A percentile compares a stretch with the other conserved stretches of the same genome.
Conservation (phyloP, 2,888 invertebrate genomes). For the Automeris io region DNA sequence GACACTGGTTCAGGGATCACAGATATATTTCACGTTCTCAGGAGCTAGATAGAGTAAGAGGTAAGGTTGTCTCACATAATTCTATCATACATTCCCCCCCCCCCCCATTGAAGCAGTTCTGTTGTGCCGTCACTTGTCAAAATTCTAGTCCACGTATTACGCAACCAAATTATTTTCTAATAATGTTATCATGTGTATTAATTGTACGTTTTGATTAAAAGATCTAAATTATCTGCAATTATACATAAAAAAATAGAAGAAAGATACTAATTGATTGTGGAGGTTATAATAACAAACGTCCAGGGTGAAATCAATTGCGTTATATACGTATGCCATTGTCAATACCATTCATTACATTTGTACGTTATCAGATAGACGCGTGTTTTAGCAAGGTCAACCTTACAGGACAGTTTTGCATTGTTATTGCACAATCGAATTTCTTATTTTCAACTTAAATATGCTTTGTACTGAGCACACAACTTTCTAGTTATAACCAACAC, state of each 20-base stretch:
- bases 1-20: conserved; percentile 81
- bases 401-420: conserved; percentile 28
- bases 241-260: too few species aligned
- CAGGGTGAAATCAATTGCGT: neutral
- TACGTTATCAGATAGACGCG: conserved; percentile 25
- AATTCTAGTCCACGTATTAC: neutral
- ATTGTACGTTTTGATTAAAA: too few species aligned
- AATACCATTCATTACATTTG: neutral
- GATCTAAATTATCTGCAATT: too few species aligned
- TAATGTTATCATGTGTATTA: too few species aligned
- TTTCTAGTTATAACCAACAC: too few species aligned
- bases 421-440: conserved; percentile 24
- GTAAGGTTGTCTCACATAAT: conserved; percentile 48
- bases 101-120: too few species aligned
- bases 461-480: neutral
- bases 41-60: conserved; percentile 76
- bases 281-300: too few species aligned
- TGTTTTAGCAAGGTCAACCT: conserved; percentile 26
- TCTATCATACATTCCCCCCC: neutral
- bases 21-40: conserved; percentile 79
- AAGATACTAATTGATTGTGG: too few species aligned
- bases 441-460: conserved; percentile 18
- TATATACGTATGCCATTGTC: neutral
- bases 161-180: too few species aligned
- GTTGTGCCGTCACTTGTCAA: neutral